phyloP scores from a whole-genome alignment of 64 coral and sea anemone genomes.

The Trachythela sp. region DNA sequence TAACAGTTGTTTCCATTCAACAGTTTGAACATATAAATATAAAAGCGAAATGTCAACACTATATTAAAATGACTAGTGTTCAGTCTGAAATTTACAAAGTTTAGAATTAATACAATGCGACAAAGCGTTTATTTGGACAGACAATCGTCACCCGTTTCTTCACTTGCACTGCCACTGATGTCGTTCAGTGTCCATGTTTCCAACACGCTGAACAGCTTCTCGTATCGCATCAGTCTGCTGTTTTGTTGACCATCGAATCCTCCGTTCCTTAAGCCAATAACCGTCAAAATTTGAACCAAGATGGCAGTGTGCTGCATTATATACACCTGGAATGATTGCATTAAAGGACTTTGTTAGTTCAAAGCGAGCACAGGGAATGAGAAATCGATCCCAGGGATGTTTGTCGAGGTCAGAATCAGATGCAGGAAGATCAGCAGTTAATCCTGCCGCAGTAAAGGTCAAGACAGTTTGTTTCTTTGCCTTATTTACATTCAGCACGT shows the following conservation, averaged over 20 bases:
- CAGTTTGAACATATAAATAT: too few species aligned
- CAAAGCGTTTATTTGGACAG: constrained; percentile 20
- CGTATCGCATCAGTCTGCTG: constrained; percentile 40
- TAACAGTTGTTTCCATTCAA: too few species aligned
- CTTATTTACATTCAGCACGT: too few species aligned
- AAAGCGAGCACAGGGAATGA: constrained; percentile 38
- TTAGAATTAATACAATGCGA: not conserved
- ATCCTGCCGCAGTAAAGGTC: constrained; percentile 20
- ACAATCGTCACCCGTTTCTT: constrained; percentile 18
- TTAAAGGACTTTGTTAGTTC: constrained; percentile 40
- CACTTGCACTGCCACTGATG: constrained; percentile 7
- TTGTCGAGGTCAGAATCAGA: constrained; percentile 31
- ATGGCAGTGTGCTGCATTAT: constrained; percentile 38
- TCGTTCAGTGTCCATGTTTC: not conserved
- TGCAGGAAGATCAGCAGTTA: constrained; percentile 29
- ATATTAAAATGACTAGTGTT: too few species aligned
- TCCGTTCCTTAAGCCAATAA: constrained; percentile 40
- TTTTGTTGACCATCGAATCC: constrained; percentile 30
- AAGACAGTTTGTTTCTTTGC: constrained; percentile 22
- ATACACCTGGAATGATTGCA: constrained; percentile 39
- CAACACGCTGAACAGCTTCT: constrained; percentile 33
- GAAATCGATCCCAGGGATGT: constrained; percentile 34
- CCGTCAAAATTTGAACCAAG: constrained; percentile 47
- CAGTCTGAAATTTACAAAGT: not conserved
- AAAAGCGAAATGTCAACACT: too few species aligned